Percentiles rank a stretch among this genome's conserved stretches.
These are phyloP conservation scores for Agraylea sexmaculata DNA, from an alignment of 1,140 invertebrate genomes.

Conservation along the genomic window DNA sequence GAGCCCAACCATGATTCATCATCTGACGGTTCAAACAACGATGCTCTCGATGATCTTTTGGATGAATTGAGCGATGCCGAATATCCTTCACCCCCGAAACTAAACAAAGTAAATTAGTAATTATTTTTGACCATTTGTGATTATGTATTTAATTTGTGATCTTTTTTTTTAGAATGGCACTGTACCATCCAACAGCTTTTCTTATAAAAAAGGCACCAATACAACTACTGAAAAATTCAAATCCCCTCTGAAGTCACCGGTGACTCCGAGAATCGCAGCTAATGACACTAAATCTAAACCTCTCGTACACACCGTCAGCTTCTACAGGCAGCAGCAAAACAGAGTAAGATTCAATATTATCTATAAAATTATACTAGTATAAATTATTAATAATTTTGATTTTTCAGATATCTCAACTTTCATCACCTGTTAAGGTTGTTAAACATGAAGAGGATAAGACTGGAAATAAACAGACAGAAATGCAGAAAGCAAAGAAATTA, in stretches of 20 bases:
- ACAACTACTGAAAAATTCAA: constrained; percentile 29
- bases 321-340: constrained; percentile 67
- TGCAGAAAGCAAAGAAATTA: constrained; percentile 17
- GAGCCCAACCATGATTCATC: too few relatives aligned
- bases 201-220: constrained; percentile 35
- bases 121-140: constrained; percentile 1
- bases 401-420: constrained; percentile 28
- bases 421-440: constrained; percentile 30
- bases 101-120: constrained; percentile 34
- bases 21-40: constrained; percentile 38
- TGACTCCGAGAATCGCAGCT: constrained; percentile 24
- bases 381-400: constrained; percentile 30
- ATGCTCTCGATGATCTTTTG: constrained; percentile 60
- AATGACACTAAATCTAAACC: constrained; percentile 27
- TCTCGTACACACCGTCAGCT: constrained; percentile 73
- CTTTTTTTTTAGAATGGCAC: constrained; percentile 27
- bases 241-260: constrained; percentile 44
- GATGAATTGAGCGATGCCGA: constrained; percentile 56
- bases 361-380: constrained; percentile 37
- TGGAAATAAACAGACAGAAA: constrained; percentile 6
- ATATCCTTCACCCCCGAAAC: constrained; percentile 56
- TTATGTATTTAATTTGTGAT: neutral
- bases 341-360: constrained; percentile 26
- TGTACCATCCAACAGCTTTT: constrained; percentile 43
- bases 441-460: constrained; percentile 21